Conservation (phyloP, 1,140 invertebrate genomes). For the Charaxes varanes region DNA sequence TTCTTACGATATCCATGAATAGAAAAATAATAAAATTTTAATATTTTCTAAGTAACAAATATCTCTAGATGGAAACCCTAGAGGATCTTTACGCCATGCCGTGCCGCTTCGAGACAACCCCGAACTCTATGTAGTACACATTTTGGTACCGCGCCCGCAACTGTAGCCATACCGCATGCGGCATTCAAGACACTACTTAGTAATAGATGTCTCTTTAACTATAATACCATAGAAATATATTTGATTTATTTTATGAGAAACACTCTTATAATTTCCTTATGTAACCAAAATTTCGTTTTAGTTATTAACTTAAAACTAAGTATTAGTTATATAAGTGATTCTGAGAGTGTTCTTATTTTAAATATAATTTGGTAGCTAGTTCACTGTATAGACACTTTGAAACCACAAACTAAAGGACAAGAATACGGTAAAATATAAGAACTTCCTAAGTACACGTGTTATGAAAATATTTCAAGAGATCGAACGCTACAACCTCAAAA, state of each 20-base stretch:
- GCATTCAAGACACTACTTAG: too few relatives aligned
- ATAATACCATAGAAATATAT: too few relatives aligned
- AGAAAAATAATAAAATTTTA: too few relatives aligned
- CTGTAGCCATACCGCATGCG: neutral
- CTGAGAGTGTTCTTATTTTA: neutral
- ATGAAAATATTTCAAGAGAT: neutral
- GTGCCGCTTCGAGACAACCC: conserved; percentile 32
- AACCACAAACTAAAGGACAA: too few relatives aligned
- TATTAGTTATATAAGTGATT: neutral
- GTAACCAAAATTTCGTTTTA: neutral
- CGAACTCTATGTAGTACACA: neutral
- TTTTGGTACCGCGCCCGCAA: neutral
- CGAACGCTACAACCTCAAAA: neutral
- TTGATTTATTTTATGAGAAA: too few relatives aligned
- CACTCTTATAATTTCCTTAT: conserved; percentile 15
- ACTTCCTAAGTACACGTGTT: neutral
- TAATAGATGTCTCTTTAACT: too few relatives aligned
- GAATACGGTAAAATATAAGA: neutral
- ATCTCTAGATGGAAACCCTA: neutral
- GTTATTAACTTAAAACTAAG: neutral
- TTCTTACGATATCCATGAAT: too few relatives aligned
- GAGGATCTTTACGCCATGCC: conserved; percentile 1
- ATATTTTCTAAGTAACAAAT: too few relatives aligned
- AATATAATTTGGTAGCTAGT: too few relatives aligned
- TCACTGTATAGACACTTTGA: too few relatives aligned